phyloP scores from a whole-genome alignment of 2,888 invertebrate species.

The Pseudococcus longispinus region DNA sequence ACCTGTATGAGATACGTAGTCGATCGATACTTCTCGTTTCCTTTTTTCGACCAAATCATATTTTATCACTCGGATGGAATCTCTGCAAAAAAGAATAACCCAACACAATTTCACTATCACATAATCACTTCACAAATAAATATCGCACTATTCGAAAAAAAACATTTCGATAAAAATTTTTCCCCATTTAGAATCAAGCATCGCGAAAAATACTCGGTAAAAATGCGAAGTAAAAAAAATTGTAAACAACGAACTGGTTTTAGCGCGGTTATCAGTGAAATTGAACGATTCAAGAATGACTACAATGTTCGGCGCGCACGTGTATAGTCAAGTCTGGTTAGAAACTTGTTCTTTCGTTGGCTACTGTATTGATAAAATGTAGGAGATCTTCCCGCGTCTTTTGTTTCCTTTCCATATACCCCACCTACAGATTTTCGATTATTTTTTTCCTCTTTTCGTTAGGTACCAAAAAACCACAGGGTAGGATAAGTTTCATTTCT shows the following conservation, averaged over 20 bases:
- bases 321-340: conserved; percentile 49
- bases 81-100: conserved; percentile 7
- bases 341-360: conserved; percentile 50
- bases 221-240: not conserved
- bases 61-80: not conserved
- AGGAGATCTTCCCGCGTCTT: conserved; percentile 43
- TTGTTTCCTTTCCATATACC: conserved; percentile 12
- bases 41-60: conserved; percentile 51
- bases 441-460: not conserved
- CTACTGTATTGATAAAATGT: conserved; percentile 55
- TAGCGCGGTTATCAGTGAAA: conserved; percentile 51
- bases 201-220: conserved; percentile 6
- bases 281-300: conserved; percentile 52
- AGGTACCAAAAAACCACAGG: not conserved
- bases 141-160: not conserved
- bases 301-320: conserved; percentile 55
- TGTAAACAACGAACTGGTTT: conserved; percentile 47
- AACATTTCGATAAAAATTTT: not conserved
- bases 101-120: not conserved
- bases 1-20: conserved; percentile 47
- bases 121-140: not conserved
- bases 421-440: conserved; percentile 38
- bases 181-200: not conserved
- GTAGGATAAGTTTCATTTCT: not conserved
- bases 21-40: conserved; percentile 45